Base-by-base conservation (phyloP, 2,113 vertebrate genomes). In the Alectura lathami region DNA sequence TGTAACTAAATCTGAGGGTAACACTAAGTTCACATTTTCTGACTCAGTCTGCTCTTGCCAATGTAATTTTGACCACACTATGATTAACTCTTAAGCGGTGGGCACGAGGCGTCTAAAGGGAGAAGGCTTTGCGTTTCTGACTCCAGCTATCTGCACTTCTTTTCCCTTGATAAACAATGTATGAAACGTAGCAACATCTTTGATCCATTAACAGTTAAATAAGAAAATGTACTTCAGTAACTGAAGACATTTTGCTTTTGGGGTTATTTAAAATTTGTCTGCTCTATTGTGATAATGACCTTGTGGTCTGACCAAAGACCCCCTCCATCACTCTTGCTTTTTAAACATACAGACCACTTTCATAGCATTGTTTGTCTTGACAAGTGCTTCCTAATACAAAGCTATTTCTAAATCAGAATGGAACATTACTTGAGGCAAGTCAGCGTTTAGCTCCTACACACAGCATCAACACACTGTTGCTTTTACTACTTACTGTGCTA, bases 381-480 rank as follows among this genome's bases (percentile, higher is more conserved):
- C 32, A 80, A 0, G 0, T 17, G 47, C 27, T 80, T 70, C 26
- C 34, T 81, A 74, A 77, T 30, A 67, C 6, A 57, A 66, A 88
- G 29, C 26, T 72, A 20, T 92, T 86, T 72, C 76, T 81, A 93
- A 93, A 81, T 21, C 34, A 84, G 32, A 32, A 22, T 48, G 86
- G 38, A 84, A 81, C 91, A 76, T 64, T 92, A 30, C 56, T 83
- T 90, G 40, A 82, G 80, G 60, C 73, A 74, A 76, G 45, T 57
- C 67, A 26, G 57, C 8, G n/a, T 80, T 23, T 2, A 50, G 47
- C 51, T 80, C n/a, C 73, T 60, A 81, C 66, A 60, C 56, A 43
- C 30, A 72, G 56, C 64, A 95, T 57, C 83, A 82, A 42, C 43
- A 60, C 29, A 17, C 32, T 91, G 83, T 80, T 66, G 30, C 13